A percentile compares a stretch with the other conserved stretches of the same genome.
Conservation (phyloP, 2,797 vertebrate species). For the Loriculus beryllinus region DNA sequence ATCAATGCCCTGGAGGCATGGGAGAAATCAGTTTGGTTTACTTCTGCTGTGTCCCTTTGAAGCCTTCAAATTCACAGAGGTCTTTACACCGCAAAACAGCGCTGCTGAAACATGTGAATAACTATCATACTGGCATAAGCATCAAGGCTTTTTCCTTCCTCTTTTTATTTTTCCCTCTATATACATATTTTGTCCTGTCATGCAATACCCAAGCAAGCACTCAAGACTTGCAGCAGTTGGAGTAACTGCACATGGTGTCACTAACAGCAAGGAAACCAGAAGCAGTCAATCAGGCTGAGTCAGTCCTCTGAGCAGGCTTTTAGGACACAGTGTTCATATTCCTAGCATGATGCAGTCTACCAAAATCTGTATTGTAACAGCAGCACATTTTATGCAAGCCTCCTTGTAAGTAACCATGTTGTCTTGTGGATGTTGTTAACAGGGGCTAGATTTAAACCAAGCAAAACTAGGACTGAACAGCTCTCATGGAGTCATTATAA, state of each 20-base stretch:
- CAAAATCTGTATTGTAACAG: not conserved
- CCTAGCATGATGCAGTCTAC: not conserved
- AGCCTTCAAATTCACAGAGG: not conserved
- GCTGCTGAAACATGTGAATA: not conserved
- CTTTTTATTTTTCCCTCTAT: not conserved
- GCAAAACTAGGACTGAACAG: not conserved
- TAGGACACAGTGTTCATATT: not conserved
- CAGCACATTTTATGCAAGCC: not conserved
- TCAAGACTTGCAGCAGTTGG: not conserved
- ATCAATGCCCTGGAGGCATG: slow-evolving; percentile 19
- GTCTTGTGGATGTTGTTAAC: rapidly evolving
- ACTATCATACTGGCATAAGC: not conserved
- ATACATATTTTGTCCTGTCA: not conserved
- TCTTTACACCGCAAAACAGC: not conserved
- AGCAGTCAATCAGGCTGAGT: not conserved
- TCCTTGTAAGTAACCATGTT: not conserved
- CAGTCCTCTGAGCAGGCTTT: not conserved
- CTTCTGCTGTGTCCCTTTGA: slow-evolving; percentile 7
- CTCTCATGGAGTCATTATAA: not conserved
- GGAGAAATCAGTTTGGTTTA: slow-evolving; percentile 10
- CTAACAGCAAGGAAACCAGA: not conserved
- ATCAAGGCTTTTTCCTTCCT: not conserved
- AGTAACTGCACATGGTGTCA: not conserved
- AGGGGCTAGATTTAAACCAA: not conserved
- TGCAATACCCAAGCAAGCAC: not conserved